Percentiles rank a stretch among this genome's conserved stretches.
Evolutionary conservation across 1,140 invertebrate genomes (phyloP).

Genomic region (Halesus radiatus): DNA sequence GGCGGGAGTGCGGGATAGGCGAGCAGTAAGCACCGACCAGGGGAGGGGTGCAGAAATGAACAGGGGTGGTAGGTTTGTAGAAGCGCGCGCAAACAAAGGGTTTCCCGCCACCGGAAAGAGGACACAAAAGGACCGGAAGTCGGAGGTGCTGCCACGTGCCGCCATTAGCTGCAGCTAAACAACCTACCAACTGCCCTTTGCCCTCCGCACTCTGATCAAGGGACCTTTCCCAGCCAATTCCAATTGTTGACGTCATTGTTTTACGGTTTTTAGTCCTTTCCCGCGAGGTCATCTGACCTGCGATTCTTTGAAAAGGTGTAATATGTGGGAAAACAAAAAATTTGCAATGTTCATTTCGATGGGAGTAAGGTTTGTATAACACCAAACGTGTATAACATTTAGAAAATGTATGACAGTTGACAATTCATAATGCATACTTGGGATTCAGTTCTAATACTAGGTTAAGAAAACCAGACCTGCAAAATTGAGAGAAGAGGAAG

Average conservation of each 20-base stretch:
- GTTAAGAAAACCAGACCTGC: too few relatives aligned
- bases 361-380: too few relatives aligned
- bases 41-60: neutral
- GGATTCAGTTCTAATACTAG: too few relatives aligned
- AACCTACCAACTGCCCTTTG: neutral
- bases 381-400: too few relatives aligned
- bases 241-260: neutral
- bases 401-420: too few relatives aligned
- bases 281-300: constrained; percentile 21
- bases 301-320: neutral
- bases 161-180: constrained; percentile 45
- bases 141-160: constrained; percentile 53
- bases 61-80: neutral
- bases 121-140: constrained; percentile 49
- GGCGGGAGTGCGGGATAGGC: too few relatives aligned
- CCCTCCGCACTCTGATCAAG: neutral
- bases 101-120: constrained; percentile 53
- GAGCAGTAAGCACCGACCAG: too few relatives aligned
- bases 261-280: neutral
- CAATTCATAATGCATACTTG: too few relatives aligned
- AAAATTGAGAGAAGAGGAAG: too few relatives aligned
- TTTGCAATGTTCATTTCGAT: too few relatives aligned
- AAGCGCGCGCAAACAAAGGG: constrained; percentile 54
- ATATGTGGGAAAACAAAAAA: neutral
- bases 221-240: constrained; percentile 30